Base-by-base conservation (phyloP, 2,113 vertebrate species). In the Apodemus sylvaticus region DNA sequence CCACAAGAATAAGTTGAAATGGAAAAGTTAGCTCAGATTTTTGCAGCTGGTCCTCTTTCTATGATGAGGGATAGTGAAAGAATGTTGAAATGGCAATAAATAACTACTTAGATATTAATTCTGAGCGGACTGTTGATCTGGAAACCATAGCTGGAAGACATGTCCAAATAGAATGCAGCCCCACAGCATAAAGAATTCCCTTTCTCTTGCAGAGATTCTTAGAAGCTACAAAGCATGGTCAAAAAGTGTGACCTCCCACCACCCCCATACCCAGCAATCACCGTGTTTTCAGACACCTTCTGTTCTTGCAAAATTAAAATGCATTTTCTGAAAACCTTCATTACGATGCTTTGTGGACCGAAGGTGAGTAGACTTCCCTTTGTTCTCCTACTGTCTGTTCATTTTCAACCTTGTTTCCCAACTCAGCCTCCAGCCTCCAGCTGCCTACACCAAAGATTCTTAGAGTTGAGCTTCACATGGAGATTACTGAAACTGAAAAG, bases 1-100 rank as follows among this genome's bases (percentile, higher is more conserved):
- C 86, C 90, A 10, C 77, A 95, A 89, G 45, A 60, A 39, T 87
- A 68, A 53, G 31, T 24, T 51, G 89, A 95, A 90, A 89, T 95
- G 55, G 70, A 87, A 93, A 95, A 93, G 55, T 71, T 86, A 96
- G 83, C 82, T 83, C 16, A 11, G 17, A 39, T 89, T 95, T 91
- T 95, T 88, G 45, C 36, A 81, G 13, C 45, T 53, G 93, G 60
- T 31, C 42, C 26, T 66, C 48, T 42, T 45, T 24, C 58, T 53
- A 7, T 45, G 51, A 74, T 60, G 81, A 88, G 60, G 48, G 48
- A 58, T 39, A 51, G n/a, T 42, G 8, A 71, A 86, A 78, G 68
- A 31, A 20, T 68, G 81, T 34, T 11, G 39, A 88, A n/a, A 16
- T 22, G 24, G 31, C 22, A 79, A 86, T 74, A 68, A 74, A n/a